These are phyloP conservation scores for Tipula unca DNA, from an alignment of 2,888 invertebrate genomes.

Conservation along the genomic window DNA sequence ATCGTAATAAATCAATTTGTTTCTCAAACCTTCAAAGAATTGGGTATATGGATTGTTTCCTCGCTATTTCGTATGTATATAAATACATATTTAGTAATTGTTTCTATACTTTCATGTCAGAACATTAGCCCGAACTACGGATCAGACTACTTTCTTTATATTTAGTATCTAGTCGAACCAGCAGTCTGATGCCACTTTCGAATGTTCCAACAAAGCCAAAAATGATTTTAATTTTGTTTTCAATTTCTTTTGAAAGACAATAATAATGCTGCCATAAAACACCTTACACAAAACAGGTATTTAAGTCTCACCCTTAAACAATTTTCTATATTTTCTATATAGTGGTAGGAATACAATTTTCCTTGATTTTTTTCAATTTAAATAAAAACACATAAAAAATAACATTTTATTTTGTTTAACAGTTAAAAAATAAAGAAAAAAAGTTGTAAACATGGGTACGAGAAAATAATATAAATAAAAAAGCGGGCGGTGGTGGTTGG, in stretches of 20 bases:
- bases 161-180: too few species aligned
- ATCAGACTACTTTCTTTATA: too few species aligned
- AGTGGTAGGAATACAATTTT: neutral
- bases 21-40: too few species aligned
- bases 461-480: neutral
- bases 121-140: too few species aligned
- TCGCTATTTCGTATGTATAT: too few species aligned
- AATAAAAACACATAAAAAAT: neutral
- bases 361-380: slow-evolving; percentile 9
- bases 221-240: too few species aligned
- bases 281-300: neutral
- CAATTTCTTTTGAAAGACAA: neutral
- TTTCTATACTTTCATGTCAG: too few species aligned
- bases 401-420: neutral
- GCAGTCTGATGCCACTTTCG: too few species aligned
- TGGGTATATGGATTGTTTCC: too few species aligned
- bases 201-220: too few species aligned
- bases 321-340: neutral
- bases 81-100: too few species aligned
- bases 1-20: too few species aligned
- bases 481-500: neutral
- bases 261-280: neutral
- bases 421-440: neutral
- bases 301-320: neutral
- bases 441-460: neutral